Evolutionary conservation across 1,140 invertebrate species (phyloP).

Genomic region (Dreissena polymorpha): DNA sequence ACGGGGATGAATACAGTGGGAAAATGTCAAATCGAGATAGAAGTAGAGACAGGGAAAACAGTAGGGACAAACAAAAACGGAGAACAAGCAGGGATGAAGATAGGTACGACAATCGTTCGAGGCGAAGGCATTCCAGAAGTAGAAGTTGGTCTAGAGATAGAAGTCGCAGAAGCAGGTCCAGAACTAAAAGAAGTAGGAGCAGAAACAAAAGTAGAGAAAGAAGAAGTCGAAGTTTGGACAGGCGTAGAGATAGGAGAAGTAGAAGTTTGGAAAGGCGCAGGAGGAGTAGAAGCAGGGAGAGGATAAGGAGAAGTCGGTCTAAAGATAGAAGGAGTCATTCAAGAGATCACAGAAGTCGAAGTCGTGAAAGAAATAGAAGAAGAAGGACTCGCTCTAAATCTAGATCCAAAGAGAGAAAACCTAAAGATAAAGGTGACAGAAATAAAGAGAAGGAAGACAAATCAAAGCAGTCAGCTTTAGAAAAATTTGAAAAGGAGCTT

Average conservation of each 20-base stretch:
- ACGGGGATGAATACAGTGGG: slow-evolving; percentile 42
- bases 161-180: slow-evolving; percentile 43
- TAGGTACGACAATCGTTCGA: slow-evolving; percentile 44
- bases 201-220: slow-evolving; percentile 42
- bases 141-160: slow-evolving; percentile 51
- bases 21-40: slow-evolving; percentile 45
- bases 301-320: slow-evolving; percentile 57
- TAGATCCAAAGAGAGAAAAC: slow-evolving; percentile 27
- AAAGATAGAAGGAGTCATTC: slow-evolving; percentile 41
- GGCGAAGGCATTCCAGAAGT: slow-evolving; percentile 49
- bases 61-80: slow-evolving; percentile 23
- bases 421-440: slow-evolving; percentile 30
- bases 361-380: slow-evolving; percentile 47
- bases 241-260: slow-evolving; percentile 28
- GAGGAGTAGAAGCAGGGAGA: slow-evolving; percentile 15
- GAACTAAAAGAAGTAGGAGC: slow-evolving; percentile 37
- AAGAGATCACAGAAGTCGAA: slow-evolving; percentile 33
- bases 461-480: slow-evolving; percentile 45
- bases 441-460: slow-evolving; percentile 48
- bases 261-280: slow-evolving; percentile 51
- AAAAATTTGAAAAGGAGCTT: slow-evolving; percentile 58
- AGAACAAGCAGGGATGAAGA: slow-evolving; percentile 36
- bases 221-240: slow-evolving; percentile 16
- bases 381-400: slow-evolving; percentile 37
- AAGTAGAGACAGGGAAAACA: slow-evolving; percentile 32